Conservation (phyloP, 1,140 invertebrate genomes). For the Orchestia grillus region DNA sequence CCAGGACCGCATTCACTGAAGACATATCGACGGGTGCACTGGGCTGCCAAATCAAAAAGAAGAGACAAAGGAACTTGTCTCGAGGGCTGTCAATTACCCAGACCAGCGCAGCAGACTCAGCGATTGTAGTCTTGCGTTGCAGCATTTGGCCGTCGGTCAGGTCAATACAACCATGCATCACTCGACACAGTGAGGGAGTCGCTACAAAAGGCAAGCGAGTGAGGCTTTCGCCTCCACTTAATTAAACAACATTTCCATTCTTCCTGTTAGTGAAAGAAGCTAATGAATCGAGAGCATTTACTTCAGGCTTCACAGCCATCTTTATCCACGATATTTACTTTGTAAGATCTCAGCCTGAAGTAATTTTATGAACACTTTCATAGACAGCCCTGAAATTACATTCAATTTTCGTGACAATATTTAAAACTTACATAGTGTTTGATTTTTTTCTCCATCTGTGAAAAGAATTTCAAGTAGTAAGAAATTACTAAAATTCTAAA, state of each 20-base stretch:
- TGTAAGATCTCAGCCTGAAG: background rate
- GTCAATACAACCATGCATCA: background rate
- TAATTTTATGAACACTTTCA: background rate
- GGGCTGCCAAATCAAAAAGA: background rate
- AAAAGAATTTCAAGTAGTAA: too few relatives aligned
- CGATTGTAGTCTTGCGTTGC: background rate
- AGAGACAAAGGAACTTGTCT: background rate
- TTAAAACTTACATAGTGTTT: too few relatives aligned
- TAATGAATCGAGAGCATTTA: background rate
- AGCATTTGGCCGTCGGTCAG: background rate
- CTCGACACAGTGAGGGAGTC: background rate
- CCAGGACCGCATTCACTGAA: background rate
- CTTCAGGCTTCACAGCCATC: background rate
- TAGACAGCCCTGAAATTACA: background rate
- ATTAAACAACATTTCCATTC: background rate
- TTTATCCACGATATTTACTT: background rate
- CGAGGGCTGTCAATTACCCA: background rate
- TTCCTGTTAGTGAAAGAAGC: background rate
- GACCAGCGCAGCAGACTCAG: background rate
- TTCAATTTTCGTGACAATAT: too few relatives aligned
- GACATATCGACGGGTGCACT: background rate
- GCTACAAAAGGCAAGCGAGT: background rate
- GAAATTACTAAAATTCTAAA: too few relatives aligned
- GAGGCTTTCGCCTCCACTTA: background rate
- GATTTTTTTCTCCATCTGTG: too few relatives aligned